Evolutionary conservation across 2,113 vertebrate species (phyloP).

Genomic region (Xyliphius kryptos): DNA sequence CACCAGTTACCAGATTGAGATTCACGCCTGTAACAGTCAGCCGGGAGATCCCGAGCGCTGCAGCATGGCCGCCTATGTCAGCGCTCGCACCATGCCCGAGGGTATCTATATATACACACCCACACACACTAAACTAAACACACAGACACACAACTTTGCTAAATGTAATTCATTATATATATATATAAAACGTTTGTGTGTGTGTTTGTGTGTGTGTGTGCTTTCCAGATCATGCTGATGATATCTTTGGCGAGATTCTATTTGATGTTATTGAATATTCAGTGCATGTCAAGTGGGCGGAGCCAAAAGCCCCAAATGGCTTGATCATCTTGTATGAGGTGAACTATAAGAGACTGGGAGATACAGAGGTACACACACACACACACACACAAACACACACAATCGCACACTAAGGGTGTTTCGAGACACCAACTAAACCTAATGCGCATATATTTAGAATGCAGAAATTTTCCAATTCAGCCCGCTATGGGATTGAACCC

Average conservation of each 20-base stretch:
- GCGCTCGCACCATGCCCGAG: conserved; percentile 92
- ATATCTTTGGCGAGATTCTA: conserved; percentile 69
- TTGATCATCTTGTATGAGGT: conserved; percentile 94
- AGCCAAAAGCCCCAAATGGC: conserved; percentile 81
- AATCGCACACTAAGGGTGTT: neutral
- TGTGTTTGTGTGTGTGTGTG: neutral
- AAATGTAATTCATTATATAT: too few species aligned
- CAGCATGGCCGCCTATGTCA: conserved; percentile 88
- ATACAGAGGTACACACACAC: conserved; percentile 70
- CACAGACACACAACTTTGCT: neutral
- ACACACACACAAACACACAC: conserved; percentile 4
- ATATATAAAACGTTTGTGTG: too few species aligned
- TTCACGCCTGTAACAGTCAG: conserved; percentile 96
- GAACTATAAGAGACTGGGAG: conserved; percentile 79
- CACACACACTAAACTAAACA: conserved; percentile 1
- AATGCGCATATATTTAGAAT: too few species aligned
- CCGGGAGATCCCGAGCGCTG: conserved; percentile 71
- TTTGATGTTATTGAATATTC: conserved; percentile 72
- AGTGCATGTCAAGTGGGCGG: conserved; percentile 79
- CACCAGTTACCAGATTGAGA: conserved; percentile 91
- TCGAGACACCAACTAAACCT: too few species aligned
- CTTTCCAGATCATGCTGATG: conserved; percentile 81
- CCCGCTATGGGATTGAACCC: too few species aligned
- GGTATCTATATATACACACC: conserved; percentile 55
- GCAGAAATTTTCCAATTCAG: too few species aligned